Evolutionary conservation across 2,113 vertebrate species (phyloP).

Genomic region (Rostratula benghalensis): DNA sequence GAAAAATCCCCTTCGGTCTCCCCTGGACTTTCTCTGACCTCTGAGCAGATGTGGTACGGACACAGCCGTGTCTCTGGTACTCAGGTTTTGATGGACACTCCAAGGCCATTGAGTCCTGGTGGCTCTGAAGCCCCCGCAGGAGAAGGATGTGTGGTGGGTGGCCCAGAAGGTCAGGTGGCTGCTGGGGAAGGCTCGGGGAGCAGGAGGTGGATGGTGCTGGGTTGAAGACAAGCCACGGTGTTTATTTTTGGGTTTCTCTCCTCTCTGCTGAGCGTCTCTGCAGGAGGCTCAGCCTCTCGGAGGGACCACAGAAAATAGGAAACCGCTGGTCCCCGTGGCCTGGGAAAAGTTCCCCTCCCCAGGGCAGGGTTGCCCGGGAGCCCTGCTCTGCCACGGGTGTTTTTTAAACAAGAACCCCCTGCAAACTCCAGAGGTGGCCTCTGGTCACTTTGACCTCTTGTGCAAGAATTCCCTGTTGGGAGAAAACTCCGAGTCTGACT

Average conservation of each 20-base stretch:
- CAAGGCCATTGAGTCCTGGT: rapidly evolving
- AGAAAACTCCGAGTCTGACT: not conserved
- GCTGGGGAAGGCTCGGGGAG: not conserved
- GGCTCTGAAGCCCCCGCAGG: not conserved
- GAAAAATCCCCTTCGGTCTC: not conserved
- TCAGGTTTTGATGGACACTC: rapidly evolving
- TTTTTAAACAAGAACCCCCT: not conserved
- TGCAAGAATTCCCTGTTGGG: not conserved
- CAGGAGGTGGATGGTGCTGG: not conserved
- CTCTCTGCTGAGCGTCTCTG: not conserved
- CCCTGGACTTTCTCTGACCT: not conserved
- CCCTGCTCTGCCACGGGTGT: not conserved
- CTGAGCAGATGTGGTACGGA: not conserved
- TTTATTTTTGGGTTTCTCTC: not conserved
- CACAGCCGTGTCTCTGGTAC: not conserved
- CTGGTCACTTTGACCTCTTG: not conserved
- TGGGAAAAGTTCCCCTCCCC: not conserved
- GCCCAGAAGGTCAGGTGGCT: not conserved
- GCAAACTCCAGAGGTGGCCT: not conserved
- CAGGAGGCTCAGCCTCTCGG: not conserved
- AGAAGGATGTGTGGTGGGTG: not conserved
- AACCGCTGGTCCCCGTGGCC: not conserved
- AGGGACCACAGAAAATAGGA: not conserved
- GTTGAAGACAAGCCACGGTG: not conserved
- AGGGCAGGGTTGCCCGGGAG: not conserved